Conservation (phyloP, 2,888 invertebrate genomes). For the Seira sanloemensis region DNA sequence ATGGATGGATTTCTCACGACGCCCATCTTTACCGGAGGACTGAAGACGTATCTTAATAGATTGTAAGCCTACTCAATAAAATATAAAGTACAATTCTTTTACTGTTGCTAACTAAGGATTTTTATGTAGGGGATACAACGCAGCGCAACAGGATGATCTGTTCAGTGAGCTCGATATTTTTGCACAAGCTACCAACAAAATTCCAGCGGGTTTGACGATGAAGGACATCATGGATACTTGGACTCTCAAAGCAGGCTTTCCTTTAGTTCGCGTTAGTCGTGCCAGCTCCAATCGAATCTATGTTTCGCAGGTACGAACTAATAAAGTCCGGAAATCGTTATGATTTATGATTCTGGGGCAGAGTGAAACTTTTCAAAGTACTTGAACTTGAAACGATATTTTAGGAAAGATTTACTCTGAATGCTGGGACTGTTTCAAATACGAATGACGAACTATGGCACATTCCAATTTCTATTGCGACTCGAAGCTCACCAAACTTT, state of each 20-base stretch:
- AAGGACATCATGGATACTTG: conserved; percentile 72
- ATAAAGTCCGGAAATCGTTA: not conserved
- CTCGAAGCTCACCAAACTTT: conserved; percentile 44
- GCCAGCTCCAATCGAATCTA: conserved; percentile 46
- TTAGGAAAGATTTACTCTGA: conserved; percentile 55
- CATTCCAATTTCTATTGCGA: conserved; percentile 65
- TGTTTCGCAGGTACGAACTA: conserved; percentile 66
- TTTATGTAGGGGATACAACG: conserved; percentile 53
- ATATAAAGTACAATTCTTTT: not conserved
- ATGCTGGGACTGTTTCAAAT: conserved; percentile 14
- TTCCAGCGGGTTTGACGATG: conserved; percentile 63
- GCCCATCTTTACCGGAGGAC: conserved; percentile 34
- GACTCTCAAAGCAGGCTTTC: conserved; percentile 70
- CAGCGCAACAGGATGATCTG: conserved; percentile 68
- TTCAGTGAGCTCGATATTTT: conserved; percentile 48
- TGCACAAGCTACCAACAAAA: conserved; percentile 34
- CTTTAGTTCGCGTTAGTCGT: conserved; percentile 66
- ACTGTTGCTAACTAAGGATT: not conserved
- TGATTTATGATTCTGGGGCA: too few relatives aligned
- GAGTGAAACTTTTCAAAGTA: not conserved
- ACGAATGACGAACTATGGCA: conserved; percentile 51
- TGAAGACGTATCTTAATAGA: conserved; percentile 49
- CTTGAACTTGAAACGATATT: not conserved
- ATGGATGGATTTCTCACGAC: conserved; percentile 64
- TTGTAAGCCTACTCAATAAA: conserved; percentile 26